Conservation (phyloP, 2,113 vertebrate genomes). For the Microtus pennsylvanicus region DNA sequence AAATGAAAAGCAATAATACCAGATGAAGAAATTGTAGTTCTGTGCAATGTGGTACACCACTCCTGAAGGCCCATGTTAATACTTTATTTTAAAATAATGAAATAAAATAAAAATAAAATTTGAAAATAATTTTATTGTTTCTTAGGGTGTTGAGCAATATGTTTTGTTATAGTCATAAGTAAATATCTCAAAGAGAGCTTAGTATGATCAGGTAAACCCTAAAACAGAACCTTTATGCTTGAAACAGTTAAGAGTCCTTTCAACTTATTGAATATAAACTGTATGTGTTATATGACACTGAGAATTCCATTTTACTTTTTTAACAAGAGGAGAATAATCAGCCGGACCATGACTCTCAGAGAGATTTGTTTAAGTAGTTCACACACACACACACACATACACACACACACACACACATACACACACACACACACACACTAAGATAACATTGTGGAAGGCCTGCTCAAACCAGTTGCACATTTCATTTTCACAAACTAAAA, state of each 20-base stretch:
- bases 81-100: conserved; percentile 57
- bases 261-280: conserved; percentile 56
- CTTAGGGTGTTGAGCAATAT: conserved; percentile 17
- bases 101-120: conserved; percentile 79
- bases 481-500: conserved; percentile 53
- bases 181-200: conserved; percentile 47
- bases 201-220: conserved; percentile 47
- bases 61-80: conserved; percentile 69
- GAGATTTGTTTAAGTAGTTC: conserved; percentile 34
- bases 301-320: conserved; percentile 67
- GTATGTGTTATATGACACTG: conserved; percentile 43
- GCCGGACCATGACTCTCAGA: conserved; percentile 8
- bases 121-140: conserved; percentile 77
- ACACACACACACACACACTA: background rate
- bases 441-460: background rate
- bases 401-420: no score
- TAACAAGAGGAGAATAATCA: conserved; percentile 68
- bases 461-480: background rate
- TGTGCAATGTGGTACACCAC: conserved; percentile 67
- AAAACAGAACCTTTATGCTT: conserved; percentile 55
- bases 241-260: conserved; percentile 75
- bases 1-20: background rate
- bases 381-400: no score
- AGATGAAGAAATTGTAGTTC: conserved; percentile 13
- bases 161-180: conserved; percentile 65